Percentiles rank a stretch among this genome's conserved stretches.
Evolutionary conservation across 2,888 invertebrate genomes (phyloP).

Genomic region (Schrankia costaestrigalis): DNA sequence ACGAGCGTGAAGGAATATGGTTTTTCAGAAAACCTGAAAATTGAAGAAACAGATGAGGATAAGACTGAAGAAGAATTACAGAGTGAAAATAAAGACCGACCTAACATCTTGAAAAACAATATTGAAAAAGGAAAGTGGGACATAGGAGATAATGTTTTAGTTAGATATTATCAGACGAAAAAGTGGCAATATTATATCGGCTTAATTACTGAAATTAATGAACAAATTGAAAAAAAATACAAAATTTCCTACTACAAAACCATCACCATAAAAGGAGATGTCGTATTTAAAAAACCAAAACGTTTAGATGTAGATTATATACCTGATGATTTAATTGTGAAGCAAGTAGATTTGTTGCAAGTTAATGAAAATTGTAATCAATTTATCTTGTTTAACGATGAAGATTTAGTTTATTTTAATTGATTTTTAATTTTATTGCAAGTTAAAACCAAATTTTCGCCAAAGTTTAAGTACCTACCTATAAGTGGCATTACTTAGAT

Average conservation of each 20-base stretch:
- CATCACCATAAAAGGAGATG: not conserved
- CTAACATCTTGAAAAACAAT: slow-evolving; percentile 1
- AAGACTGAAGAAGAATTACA: not conserved
- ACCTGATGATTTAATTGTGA: slow-evolving; percentile 1
- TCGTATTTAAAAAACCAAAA: slow-evolving; percentile 1
- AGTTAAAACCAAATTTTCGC: too few relatives aligned
- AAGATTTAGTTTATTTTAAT: slow-evolving; percentile 5
- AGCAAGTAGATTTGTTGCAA: slow-evolving; percentile 1
- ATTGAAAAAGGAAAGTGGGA: not conserved
- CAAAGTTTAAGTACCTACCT: too few relatives aligned
- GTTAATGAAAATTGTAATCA: not conserved
- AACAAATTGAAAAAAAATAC: slow-evolving; percentile 1
- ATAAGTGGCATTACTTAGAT: too few relatives aligned
- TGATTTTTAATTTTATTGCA: slow-evolving; percentile 4
- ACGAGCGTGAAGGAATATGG: not conserved
- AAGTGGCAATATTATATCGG: slow-evolving; percentile 2
- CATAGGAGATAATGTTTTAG: slow-evolving; percentile 2
- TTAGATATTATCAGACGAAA: not conserved
- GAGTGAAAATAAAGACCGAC: not conserved
- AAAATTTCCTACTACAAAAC: slow-evolving; percentile 1
- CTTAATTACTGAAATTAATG: slow-evolving; percentile 1
- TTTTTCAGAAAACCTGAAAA: not conserved
- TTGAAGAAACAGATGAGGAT: not conserved
- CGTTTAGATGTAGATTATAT: slow-evolving; percentile 1
- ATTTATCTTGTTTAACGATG: not conserved